Evolutionary conservation across 1,140 invertebrate species (phyloP), one percentile per base, ranked within the genome.

Genomic region (Hetaerina americana): DNA sequence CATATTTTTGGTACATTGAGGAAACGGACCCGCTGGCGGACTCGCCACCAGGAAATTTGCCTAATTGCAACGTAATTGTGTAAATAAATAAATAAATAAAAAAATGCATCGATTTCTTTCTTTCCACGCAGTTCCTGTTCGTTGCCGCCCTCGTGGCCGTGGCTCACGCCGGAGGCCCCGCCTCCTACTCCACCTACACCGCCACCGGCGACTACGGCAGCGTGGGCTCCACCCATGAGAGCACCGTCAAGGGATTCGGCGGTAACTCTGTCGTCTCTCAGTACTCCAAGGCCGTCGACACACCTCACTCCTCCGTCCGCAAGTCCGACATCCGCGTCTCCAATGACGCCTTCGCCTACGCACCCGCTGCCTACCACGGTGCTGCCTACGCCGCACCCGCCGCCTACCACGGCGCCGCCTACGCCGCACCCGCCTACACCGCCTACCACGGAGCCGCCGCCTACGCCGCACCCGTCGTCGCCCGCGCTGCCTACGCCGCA

Each of bases 251-350:
- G 40, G 40, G 40, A 57, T 57, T 5, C 40, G 40, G 40, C 15
- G 40, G 40, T 18, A 57, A 57, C 40, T 18, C 15, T 10, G 40
- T 57, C 22, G 73, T 76, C 22, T 86, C 86, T 70, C 80, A 82
- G 71, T 86, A 86, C 82, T 83, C 83, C 72, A 87, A 87, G 78
- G 84, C 85, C 66, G 85, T 87, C 25, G 85, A 87, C 76, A 85
- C 83, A 66, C 84, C 86, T 18, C 87, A 84, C 81, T 87, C 86
- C 70, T 85, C 83, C 74, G 85, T 88, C 6, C 84, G 85, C 77
- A 87, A 87, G 79, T 80, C 81, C 76, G 86, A 87, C 77, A 85
- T 83, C 24, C 82, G 86, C 68, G 82, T 84, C 76, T 87, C 83
- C 79, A 87, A 87, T 77, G 85, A 87, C 73, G 86, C 81, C 24